A percentile compares a stretch with the other conserved stretches of the same genome.
Conservation (phyloP, 2,113 vertebrate species). For the Phyllostomus hastatus region DNA sequence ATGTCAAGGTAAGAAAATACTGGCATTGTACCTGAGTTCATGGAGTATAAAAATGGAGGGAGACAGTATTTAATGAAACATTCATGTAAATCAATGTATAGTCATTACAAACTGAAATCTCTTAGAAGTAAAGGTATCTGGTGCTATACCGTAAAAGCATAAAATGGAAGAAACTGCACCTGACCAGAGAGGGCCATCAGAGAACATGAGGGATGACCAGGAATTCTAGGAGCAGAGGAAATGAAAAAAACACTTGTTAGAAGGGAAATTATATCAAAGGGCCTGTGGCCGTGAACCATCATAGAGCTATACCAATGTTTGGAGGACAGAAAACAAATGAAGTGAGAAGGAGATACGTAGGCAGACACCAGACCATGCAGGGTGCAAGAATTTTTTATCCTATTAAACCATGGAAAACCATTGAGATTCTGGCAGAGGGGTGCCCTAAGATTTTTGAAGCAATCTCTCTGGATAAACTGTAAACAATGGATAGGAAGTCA, state of each 20-base stretch:
- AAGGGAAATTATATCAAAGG: not conserved
- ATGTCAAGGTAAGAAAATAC: slow-evolving; percentile 14
- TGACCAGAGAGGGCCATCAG: not conserved
- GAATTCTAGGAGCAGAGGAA: not conserved
- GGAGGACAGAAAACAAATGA: not conserved
- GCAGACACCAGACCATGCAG: not conserved
- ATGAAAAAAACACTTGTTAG: not conserved
- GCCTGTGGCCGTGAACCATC: not conserved
- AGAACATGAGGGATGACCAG: not conserved
- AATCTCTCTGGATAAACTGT: not conserved
- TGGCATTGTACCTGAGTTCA: not conserved
- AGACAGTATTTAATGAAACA: slow-evolving; percentile 36
- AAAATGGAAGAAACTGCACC: not conserved
- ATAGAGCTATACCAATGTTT: not conserved
- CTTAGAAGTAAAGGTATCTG: not conserved
- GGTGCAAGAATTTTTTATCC: not conserved
- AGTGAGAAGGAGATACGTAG: not conserved
- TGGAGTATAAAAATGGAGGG: not conserved
- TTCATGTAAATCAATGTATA: not conserved
- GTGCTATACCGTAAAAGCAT: not conserved
- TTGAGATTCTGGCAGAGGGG: not conserved
- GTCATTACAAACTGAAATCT: not conserved
- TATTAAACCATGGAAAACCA: not conserved
- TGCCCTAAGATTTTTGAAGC: not conserved
- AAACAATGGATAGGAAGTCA: not conserved